These are phyloP conservation scores for Rhabdomys pumilio DNA, from an alignment of 2,797 vertebrate genomes.

Conservation along the genomic window DNA sequence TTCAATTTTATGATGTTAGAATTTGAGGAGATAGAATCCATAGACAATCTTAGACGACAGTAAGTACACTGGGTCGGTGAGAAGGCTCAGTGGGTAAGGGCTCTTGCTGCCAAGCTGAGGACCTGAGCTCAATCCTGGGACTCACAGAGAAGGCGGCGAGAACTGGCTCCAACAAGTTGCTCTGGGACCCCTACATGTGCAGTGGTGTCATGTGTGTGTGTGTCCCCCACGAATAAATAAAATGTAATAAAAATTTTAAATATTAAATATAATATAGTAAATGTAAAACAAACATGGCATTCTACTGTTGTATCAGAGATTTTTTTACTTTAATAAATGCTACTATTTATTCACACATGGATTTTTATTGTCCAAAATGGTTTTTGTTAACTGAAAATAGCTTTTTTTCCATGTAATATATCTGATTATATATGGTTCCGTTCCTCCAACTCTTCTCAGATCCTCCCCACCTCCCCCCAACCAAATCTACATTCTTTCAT, in stretches of 20 bases:
- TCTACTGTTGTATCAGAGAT: background rate
- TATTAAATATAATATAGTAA: background rate
- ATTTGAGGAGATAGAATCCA: conserved; percentile 4
- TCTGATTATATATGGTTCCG: background rate
- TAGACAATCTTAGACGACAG: conserved; percentile 32
- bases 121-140: background rate
- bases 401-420: background rate
- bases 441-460: background rate
- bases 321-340: background rate
- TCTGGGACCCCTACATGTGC: background rate
- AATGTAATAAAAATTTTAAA: background rate
- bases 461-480: background rate
- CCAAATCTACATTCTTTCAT: background rate
- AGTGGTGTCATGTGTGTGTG: background rate
- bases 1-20: background rate
- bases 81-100: background rate
- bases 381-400: background rate
- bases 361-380: conserved; percentile 28
- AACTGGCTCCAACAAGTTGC: background rate
- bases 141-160: background rate
- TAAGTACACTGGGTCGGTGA: background rate
- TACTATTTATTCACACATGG: conserved; percentile 45
- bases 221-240: background rate
- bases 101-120: background rate
- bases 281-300: background rate